Base-by-base conservation (phyloP, 1,140 invertebrate species). In the Globodera rostochiensis region DNA sequence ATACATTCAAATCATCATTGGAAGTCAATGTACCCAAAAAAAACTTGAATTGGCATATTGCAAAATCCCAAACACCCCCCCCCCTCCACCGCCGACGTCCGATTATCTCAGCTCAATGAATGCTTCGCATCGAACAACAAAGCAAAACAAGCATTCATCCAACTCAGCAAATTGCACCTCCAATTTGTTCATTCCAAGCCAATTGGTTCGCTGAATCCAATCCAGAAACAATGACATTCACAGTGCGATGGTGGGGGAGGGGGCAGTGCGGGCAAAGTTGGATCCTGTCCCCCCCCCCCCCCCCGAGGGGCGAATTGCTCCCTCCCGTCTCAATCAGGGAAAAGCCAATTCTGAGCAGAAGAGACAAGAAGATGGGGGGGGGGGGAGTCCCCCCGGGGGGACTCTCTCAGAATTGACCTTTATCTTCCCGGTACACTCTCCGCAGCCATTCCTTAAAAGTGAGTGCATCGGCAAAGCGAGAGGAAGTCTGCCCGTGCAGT, bases 381-480 rank as follows among this genome's bases (percentile, higher is more conserved):
- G 57, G 15, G 13, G 57, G 57, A 0, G 1, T 1, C 19, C 57
- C 57, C 57, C 57, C 5, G 19, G 57, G 57, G 57, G n/a, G n/a
- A n/a, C n/a, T n/a, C n/a, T n/a, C n/a, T n/a, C n/a, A n/a, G n/a
- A n/a, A n/a, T n/a, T n/a, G n/a, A n/a, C 85, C 85, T 80, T 87
- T 87, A 45, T 87, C 86, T 57, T 87, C 57, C 6, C 74, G 45
- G 80, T 87, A 86, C 9, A 87, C 86, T 49, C 57, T 78, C 19
- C 71, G 46, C 19, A 86, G 80, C 85, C 85, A 86, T 80, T 86
- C 85, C 46, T 87, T 86, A 64, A 86, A 86, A n/a, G 85, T 86
- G 36, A 86, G 50, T 15, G 86, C 69, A 79, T 87, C 86, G 25
- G 60, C 66, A 60, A 86, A 86, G n/a, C 75, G 64, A 8, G 84